These are phyloP conservation scores for Strigamia transsilvanica DNA, from an alignment of 2,888 invertebrate species.

Conservation along the genomic window DNA sequence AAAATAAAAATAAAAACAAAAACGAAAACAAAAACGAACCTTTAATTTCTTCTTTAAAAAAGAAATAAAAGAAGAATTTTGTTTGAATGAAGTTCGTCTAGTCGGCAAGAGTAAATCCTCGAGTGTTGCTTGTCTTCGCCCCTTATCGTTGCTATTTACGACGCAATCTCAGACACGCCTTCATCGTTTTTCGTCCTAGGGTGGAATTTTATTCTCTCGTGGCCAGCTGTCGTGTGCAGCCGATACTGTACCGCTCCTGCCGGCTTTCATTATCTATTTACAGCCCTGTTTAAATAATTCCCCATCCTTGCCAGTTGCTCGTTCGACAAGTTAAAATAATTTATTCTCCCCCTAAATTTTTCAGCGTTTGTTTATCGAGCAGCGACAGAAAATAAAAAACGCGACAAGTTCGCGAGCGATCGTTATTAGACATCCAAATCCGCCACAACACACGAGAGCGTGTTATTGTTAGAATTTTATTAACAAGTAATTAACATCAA, in stretches of 20 bases:
- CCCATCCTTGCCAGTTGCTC: background rate
- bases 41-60: no score
- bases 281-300: conserved; percentile 8
- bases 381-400: background rate
- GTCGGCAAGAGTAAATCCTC: background rate
- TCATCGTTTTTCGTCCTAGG: conserved; percentile 11
- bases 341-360: background rate
- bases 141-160: conserved; percentile 26
- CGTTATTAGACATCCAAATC: no score
- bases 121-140: conserved; percentile 16
- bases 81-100: no score
- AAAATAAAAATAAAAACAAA: no score
- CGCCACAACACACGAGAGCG: no score
- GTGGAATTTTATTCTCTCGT: conserved; percentile 5
- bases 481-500: conserved; percentile 47
- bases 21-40: no score
- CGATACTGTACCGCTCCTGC: background rate
- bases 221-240: conserved; percentile 27
- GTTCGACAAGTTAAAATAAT: conserved; percentile 1
- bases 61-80: no score
- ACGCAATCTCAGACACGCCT: conserved; percentile 21
- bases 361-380: background rate
- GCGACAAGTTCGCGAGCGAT: background rate
- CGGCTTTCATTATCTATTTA: conserved; percentile 15
- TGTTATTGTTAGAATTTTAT: conserved; percentile 40